Evolutionary conservation across 2,113 vertebrate genomes (phyloP), one percentile per base, ranked within the genome.

Genomic region (Engystomops pustulosus): DNA sequence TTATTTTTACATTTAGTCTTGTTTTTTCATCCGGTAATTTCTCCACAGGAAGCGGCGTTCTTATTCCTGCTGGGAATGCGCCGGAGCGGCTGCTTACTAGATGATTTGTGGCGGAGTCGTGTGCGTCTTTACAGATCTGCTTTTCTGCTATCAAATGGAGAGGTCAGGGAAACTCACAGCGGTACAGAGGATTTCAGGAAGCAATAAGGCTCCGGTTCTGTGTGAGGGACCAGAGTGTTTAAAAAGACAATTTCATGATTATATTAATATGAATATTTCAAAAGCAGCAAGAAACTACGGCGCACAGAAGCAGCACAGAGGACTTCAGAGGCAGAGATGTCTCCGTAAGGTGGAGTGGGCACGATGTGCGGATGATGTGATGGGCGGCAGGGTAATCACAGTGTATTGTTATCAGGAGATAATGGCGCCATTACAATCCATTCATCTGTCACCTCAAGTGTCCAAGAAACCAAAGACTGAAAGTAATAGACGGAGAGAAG

Each of bases 371-470:
- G 14, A 3, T 51, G 25, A 25, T 12, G 9, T 23, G 14, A 51
- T 20, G 68, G 38, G 3, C n/a, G 20, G 71, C 32, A 30, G 62
- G 71, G 70, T 36, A 83, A 83, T 83, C 71, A 76, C 18, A 0
- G 25, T 12, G 6, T 49, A 83, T 83, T 83, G 71, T 83, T 20
- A 83, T 76, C 8, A 32, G 65, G 51, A 44, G 81, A 62, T 58
- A 45, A 60, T 34, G 32, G 10, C 30, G 8, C 51, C 71, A 76
- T 83, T 77, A 77, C 1, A 18, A 55, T 1, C 81, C 32, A 76
- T 62, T 83, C 65, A 72, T 76, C 23, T 49, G 38, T 27, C 47
- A 3, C 5, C 70, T 23, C 62, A 9, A 65, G 47, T 75, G n/a
- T 45, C 30, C 4, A 53, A 32, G 67, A n/a, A n/a, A n/a, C n/a